These are phyloP conservation scores for Isichthys henryi DNA, from an alignment of 2,113 vertebrate species.

Conservation along the genomic window DNA sequence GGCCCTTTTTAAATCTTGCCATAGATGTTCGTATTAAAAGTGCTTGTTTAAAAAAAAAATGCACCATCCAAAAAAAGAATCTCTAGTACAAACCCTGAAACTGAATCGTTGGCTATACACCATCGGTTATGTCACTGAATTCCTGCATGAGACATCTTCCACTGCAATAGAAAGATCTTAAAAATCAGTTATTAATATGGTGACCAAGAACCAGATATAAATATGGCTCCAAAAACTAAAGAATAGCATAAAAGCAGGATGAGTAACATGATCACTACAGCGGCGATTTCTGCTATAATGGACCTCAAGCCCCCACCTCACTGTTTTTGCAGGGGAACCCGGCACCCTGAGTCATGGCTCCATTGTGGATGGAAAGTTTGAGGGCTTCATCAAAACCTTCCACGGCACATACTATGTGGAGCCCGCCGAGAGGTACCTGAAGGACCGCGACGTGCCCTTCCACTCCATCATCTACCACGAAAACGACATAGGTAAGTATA, in stretches of 20 bases:
- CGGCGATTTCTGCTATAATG: neutral
- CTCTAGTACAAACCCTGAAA: neutral
- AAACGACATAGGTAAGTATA: slow-evolving; percentile 90
- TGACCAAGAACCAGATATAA: neutral
- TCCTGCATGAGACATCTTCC: neutral
- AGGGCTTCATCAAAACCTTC: slow-evolving; percentile 89
- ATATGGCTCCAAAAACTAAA: neutral
- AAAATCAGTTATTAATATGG: neutral
- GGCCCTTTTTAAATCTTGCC: neutral
- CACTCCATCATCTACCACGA: slow-evolving; percentile 99
- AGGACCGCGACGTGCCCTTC: slow-evolving; percentile 78
- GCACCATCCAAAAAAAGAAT: neutral
- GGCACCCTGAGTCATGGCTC: slow-evolving; percentile 87
- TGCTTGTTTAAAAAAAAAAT: neutral
- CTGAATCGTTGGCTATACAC: neutral
- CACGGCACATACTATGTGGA: slow-evolving; percentile 91
- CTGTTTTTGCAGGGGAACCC: slow-evolving; percentile 72
- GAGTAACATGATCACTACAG: neutral
- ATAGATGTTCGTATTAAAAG: neutral
- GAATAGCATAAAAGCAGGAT: neutral
- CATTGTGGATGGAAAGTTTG: slow-evolving; percentile 85
- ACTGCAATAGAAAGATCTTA: neutral
- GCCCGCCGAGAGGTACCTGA: slow-evolving; percentile 84
- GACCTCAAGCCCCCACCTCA: neutral
- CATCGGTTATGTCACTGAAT: neutral